Evolutionary conservation across 2,888 invertebrate species (phyloP), one percentile per base, ranked within the genome.

Genomic region (Torymus aiolomorphi): DNA sequence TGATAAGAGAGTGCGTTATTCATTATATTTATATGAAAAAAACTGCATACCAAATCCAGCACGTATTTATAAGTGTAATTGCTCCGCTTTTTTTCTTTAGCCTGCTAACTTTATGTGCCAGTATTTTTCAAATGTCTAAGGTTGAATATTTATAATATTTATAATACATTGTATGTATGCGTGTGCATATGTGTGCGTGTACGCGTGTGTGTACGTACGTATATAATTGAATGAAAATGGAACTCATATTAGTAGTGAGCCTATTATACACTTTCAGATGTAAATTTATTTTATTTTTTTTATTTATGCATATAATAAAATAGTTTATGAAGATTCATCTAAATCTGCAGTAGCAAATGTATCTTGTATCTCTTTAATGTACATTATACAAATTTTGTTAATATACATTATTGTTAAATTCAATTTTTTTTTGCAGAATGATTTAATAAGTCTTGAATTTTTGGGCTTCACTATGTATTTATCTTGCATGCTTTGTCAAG

Each of bases 41-140:
- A 18, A 62, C 31, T 8, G 69, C 76, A 14, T 31, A 13, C 8
- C 56, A 72, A 10, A 71, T 57, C 12, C 62, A 75, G 14, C 12
- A 72, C 8, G 56, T 76, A 31, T 79, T 78, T 49, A 78, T 81
- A 2, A 24, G 16, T 2, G 69, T 79, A 5, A 63, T 79, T 14
- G 61, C 62, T 42, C 66, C 69, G 2, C 69, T 72, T 51, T 81
- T 78, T 10, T 63, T 78, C 56, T 78, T 81, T 16, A 81, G 81
- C 20, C 61, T 78, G 12, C 16, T 81, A 18, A 81, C 69, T 20
- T 49, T 81, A 12, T 72, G 81, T 31, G 59, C 76, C 8, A 69
- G 65, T 13, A 73, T 81, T 52, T 81, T 76, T 57, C 75, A 79
- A 73, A 73, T 78, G 70, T 54, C 63, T 24, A 42, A 71, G 66